These are phyloP conservation scores for Willisornis vidua DNA, from an alignment of 2,113 vertebrate species.

Conservation along the genomic window DNA sequence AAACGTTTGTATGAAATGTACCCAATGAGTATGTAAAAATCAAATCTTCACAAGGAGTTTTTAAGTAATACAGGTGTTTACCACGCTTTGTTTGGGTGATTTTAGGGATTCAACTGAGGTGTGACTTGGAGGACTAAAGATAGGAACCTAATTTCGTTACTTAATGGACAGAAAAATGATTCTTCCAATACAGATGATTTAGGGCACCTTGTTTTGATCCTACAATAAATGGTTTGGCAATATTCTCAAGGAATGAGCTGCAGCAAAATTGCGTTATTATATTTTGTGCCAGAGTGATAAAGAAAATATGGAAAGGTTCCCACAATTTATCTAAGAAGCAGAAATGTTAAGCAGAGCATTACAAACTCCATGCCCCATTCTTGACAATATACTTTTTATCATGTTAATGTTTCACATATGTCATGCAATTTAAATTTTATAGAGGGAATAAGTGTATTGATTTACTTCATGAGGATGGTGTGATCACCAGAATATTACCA, in stretches of 20 bases:
- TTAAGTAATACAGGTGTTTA: neutral
- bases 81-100: neutral
- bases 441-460: neutral
- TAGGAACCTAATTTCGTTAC: neutral
- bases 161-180: neutral
- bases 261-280: neutral
- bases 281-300: constrained; percentile 3
- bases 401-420: neutral
- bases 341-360: constrained; percentile 28
- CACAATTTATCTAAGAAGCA: neutral
- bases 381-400: neutral
- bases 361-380: neutral
- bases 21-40: neutral
- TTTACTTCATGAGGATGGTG: neutral
- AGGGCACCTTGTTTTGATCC: neutral
- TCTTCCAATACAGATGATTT: constrained; percentile 1
- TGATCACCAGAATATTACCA: neutral
- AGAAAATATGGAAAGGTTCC: neutral
- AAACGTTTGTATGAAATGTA: neutral
- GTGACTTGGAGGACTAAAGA: neutral
- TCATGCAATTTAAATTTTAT: constrained; percentile 21
- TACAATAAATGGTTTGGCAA: neutral
- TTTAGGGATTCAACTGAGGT: neutral
- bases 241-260: neutral
- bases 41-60: neutral